These are phyloP conservation scores for Stichodactyla helianthus DNA, from an alignment of 64 coral and sea anemone species.

Conservation along the genomic window DNA sequence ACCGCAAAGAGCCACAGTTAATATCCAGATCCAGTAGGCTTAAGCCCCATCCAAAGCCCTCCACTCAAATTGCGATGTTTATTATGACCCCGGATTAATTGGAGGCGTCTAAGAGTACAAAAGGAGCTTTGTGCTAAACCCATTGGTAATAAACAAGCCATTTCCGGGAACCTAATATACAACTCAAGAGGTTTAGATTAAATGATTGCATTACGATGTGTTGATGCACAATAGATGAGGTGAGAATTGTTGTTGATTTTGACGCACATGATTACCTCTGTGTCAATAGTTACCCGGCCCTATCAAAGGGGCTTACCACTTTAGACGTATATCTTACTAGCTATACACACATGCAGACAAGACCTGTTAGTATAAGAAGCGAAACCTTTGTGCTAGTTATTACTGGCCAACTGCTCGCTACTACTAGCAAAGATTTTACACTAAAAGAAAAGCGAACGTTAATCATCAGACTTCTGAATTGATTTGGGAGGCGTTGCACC, in stretches of 20 bases:
- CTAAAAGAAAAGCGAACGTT: neutral
- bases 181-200: constrained; percentile 17
- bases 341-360: constrained; percentile 1
- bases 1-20: neutral
- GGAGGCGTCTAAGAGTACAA: neutral
- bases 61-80: constrained; percentile 15
- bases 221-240: constrained; percentile 5
- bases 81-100: constrained; percentile 1
- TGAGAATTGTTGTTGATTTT: constrained; percentile 14
- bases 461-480: neutral
- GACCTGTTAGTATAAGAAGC: neutral
- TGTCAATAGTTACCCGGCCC: neutral
- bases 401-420: neutral
- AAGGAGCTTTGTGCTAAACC: constrained; percentile 11
- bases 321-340: constrained; percentile 10
- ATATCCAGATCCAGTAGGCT: neutral
- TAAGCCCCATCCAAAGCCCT: neutral
- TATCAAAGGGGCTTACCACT: neutral
- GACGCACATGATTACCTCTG: constrained; percentile 14
- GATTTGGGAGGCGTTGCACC: neutral
- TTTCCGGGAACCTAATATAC: constrained; percentile 25
- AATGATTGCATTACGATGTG: constrained; percentile 15
- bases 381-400: neutral
- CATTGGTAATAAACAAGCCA: constrained; percentile 20
- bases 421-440: neutral